Evolutionary conservation across 2,888 invertebrate species (phyloP), one percentile per base, ranked within the genome.

Genomic region (Drosophila buzzatii): DNA sequence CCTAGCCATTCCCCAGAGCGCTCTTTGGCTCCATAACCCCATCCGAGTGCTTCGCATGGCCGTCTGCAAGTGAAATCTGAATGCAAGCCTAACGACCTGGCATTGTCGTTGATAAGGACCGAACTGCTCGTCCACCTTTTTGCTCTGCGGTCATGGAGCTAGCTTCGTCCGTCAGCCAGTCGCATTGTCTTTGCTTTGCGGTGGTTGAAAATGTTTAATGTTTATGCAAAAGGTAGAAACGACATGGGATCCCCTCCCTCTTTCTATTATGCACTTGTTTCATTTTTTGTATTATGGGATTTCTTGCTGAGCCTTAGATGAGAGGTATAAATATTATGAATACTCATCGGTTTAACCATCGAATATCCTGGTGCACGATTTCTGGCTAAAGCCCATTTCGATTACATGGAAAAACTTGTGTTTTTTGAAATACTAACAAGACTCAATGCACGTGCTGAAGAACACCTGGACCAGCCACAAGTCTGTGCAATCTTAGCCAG

Each of bases 51-150:
- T 58, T 42, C 52, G 37, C 70, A 49, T 35, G 52, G 31, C 55
- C 62, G 65, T 68, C 82, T 76, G 75, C 68, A 73, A 73, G 73
- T 72, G 72, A 76, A 84, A 73, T 77, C 70, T 85, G 77, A 90
- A 85, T 89, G 88, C 83, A 86, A 81, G 86, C 90, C 90, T 89
- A 88, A 90, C 90, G 89, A 89, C 83, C 85, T 80, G 85, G 76
- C 85, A 78, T 80, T 83, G 85, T 81, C 77, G 88, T 89, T 81
- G 83, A 89, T 87, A 86, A 89, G 89, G 82, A 73, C 69, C 71
- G 66, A 81, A 81, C 73, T 76, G 70, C 49, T 67, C 61, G 72
- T 72, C 76, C 70, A 73, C 81, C 71, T 68, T 58, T 69, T 61
- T 41, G 37, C 68, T 61, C 33, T 56, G 39, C 66, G 55, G 45